Evolutionary conservation across 2,888 invertebrate species (phyloP), one percentile per base, ranked within the genome.

Genomic region (Tipula lateralis): DNA sequence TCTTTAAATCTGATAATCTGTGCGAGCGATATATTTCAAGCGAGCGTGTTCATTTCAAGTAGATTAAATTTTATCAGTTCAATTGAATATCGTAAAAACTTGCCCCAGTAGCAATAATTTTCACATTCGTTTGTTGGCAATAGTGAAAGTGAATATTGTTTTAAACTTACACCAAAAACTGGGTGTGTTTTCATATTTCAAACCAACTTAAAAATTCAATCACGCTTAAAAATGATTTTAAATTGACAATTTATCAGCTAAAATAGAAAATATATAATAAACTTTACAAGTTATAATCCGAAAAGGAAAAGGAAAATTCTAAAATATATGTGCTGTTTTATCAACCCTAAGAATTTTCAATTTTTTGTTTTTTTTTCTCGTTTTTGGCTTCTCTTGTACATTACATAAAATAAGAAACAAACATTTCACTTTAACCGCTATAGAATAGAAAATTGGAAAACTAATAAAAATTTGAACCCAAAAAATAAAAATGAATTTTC

Each of bases 231-330:
- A 66, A 66, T 66, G 66, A 66, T 66, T 66, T 66, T 66, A 66
- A 66, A 66, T 66, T 66, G 66, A 66, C 66, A 66, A 66, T 66
- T 66, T 66, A 66, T 66, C 66, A 66, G 66, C 66, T 66, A 66
- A 66, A 66, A 66, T 66, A 66, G 66, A 66, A 66, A 66, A 66
- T 24, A n/a, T n/a, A 66, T 66, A 66, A 66, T 66, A 66, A 66
- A 66, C 66, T 66, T 66, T 66, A 66, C 66, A 66, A 66, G 66
- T 66, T 66, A 66, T 66, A 66, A 66, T 66, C 66, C 66, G 9
- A 66, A 66, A 66, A 66, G 66, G 66, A 66, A 66, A 66, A 66
- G 66, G 66, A 66, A 66, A 66, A 66, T 66, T 66, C 66, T 19
- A 19, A 66, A 66, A 66, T 66, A 66, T 66, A 66, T 66, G 66